phyloP scores from a whole-genome alignment of 2,797 vertebrate genomes.

The Ataeniobius toweri region DNA sequence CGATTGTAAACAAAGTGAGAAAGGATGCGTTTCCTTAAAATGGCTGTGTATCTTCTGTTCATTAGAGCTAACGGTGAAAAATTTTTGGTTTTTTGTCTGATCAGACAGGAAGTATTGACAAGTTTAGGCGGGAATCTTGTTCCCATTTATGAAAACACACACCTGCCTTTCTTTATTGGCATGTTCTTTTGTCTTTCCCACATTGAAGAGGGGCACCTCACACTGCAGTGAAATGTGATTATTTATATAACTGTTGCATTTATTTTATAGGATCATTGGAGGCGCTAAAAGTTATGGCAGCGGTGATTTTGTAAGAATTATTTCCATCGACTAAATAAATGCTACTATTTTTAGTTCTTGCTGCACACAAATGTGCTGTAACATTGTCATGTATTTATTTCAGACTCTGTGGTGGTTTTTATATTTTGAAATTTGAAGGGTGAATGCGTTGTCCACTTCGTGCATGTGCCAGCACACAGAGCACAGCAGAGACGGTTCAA shows the following conservation, averaged over 20 bases:
- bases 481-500: background rate
- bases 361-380: background rate
- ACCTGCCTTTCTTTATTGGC: background rate
- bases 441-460: background rate
- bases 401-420: background rate
- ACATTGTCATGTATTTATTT: background rate
- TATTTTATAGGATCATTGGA: too few relatives aligned
- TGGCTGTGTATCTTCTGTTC: too few relatives aligned
- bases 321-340: background rate
- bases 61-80: too few relatives aligned
- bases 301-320: background rate
- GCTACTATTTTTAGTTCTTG: background rate
- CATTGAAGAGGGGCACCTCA: background rate
- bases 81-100: too few relatives aligned
- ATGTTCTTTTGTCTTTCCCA: background rate
- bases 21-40: too few relatives aligned
- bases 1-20: too few relatives aligned
- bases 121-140: too few relatives aligned
- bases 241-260: too few relatives aligned
- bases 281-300: too few relatives aligned
- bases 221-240: background rate
- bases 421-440: background rate
- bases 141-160: too few relatives aligned
- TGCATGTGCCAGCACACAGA: background rate
- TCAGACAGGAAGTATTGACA: too few relatives aligned